Base-by-base conservation (phyloP, 2,888 invertebrate genomes). In the Agelastica alni region DNA sequence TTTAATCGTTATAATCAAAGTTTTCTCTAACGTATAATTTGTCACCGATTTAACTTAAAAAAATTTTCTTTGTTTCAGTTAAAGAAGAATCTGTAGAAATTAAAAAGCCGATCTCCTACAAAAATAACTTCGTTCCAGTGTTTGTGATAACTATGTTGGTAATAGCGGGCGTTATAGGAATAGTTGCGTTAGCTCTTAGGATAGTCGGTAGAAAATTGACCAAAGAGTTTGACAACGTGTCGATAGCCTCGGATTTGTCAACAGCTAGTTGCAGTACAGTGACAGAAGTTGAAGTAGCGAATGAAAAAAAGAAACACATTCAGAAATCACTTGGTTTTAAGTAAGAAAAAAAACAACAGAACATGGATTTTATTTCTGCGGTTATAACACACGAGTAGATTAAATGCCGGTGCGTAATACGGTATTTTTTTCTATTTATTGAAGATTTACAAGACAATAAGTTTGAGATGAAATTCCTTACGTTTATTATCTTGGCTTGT, bases 111-210 rank as follows among this genome's bases (percentile, higher is more conserved):
- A 52, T 53, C 4, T 47, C 56, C 2, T 63, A 61, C 47, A 65
- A 53, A 42, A 67, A 51, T 56, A 65, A 67, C 56, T 58, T 67
- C 13, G 67, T 70, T 2, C 68, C 70, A 0, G 64, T 70, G 4
- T 66, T 70, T 43, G 69, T 84, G 31, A 81, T 83, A 22, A 80
- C 83, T 70, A 81, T 84, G 69, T 68, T 84, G 51, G 81, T 83
- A 46, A 79, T 83, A n/a, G 80, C 83, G 12, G 82, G 81, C 16
- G 79, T 83, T 53, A 82, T 81, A 16, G 82, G 82, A 6, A 74
- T 83, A 31, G 80, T 81, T 2, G 73, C 83, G 28, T 68, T 83
- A 44, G 80, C 82, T 57, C 79, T 83, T 76, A 83, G 81, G 69
- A 76, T 83, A 67, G 80, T 81, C 22, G 81, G 81, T 22, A 81